Evolutionary conservation across 1,140 invertebrate species (phyloP), one percentile per base, ranked within the genome.

Genomic region (Atopsyche davidsoni): DNA sequence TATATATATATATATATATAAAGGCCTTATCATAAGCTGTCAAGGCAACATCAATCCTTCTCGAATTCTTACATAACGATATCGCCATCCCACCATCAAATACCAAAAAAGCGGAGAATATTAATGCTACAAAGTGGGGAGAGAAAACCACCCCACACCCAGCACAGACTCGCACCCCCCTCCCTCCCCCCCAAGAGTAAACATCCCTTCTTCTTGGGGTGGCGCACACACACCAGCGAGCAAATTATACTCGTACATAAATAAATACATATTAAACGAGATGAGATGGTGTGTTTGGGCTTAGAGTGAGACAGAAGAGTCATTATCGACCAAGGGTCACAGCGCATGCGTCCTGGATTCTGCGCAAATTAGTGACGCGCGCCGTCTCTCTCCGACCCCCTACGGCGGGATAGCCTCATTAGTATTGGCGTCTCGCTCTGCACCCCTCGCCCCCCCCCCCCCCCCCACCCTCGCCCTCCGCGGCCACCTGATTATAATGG

Each of bases 251-350:
- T 36, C 36, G 52, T 57, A 57, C 50, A 57, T 57, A 57, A 57
- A 57, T 57, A 57, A 57, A 57, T 57, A 57, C 55, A 57, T 57
- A 57, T 57, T 57, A 57, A 57, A 48, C 41, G 18, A 31, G 46
- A 51, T 41, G 55, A 34, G 53, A 36, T 43, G 42, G 55, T 52
- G 46, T 54, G 55, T 42, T 40, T 25, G 46, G 35, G 40, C 53
- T 57, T 53, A 53, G 55, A 53, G 55, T 18, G 55, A 57, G 55
- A 53, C 46, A 51, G 51, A 57, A 45, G 36, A 48, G 51, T 57
- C 55, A 57, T 57, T 57, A 57, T 57, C 55, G 55, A 57, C 55
- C 55, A 53, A 51, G 47, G 55, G 55, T 57, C 55, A 57, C 23
- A 38, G 55, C 55, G 55, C 55, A 53, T 53, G 55, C 55, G 35